Evolutionary conservation across 1,140 invertebrate genomes (phyloP).

Genomic region (Saccostrea glomerata): DNA sequence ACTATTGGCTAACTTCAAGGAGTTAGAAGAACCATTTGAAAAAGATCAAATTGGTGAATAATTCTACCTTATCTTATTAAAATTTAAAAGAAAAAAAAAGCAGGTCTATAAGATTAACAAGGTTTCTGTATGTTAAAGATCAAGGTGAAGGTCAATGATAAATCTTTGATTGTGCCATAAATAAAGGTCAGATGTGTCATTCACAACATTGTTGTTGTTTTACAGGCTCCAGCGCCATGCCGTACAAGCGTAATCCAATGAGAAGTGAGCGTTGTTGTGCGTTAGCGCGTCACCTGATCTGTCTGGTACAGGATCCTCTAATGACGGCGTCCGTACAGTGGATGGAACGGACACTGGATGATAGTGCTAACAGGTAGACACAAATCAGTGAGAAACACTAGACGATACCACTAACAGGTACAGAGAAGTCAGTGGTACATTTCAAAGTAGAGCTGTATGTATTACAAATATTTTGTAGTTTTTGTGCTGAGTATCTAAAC

Average conservation of each 20-base stretch:
- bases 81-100: background rate
- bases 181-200: no score
- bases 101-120: no score
- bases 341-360: conserved; percentile 98
- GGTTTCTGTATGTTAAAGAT: no score
- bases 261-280: conserved; percentile 95
- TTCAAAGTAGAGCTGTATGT: no score
- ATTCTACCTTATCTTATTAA: background rate
- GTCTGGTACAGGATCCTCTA: conserved; percentile 88
- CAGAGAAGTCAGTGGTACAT: no score
- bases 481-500: no score
- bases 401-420: no score
- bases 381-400: no score
- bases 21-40: conserved; percentile 99
- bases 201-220: background rate
- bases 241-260: conserved; percentile 99
- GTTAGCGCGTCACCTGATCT: conserved; percentile 93
- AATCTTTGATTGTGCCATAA: no score
- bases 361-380: conserved; percentile 91
- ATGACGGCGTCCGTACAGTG: conserved; percentile 89
- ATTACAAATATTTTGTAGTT: no score
- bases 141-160: no score
- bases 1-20: conserved; percentile 95
- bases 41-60: conserved; percentile 91
- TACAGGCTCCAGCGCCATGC: conserved; percentile 83